A percentile compares a stretch with the other conserved stretches of the same genome.
These are phyloP conservation scores for Anarhynchus alexandrinus DNA, from an alignment of 2,113 vertebrate genomes.

Conservation along the genomic window DNA sequence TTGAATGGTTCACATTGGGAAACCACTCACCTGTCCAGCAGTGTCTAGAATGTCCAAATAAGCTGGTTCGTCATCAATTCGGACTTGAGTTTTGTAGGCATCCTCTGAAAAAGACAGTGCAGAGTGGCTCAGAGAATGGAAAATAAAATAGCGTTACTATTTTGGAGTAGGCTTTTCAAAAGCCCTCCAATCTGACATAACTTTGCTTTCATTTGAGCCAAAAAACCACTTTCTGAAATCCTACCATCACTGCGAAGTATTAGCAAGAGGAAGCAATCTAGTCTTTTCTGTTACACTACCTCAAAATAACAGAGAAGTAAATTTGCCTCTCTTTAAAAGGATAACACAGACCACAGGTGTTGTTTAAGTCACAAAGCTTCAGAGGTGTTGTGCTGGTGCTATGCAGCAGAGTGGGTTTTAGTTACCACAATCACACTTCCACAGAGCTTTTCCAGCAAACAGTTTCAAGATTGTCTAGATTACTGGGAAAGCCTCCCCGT, in stretches of 20 bases:
- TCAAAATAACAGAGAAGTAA: neutral
- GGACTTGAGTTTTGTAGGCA: slow-evolving; percentile 78
- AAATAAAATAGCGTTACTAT: neutral
- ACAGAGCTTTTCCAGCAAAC: neutral
- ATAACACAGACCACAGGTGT: neutral
- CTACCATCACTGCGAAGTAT: rapidly evolving
- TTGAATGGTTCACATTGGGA: neutral
- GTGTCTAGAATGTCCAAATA: slow-evolving; percentile 79
- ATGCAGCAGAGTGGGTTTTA: neutral
- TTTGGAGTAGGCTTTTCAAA: neutral
- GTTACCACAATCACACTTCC: neutral
- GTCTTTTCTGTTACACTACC: rapidly evolving
- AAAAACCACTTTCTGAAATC: neutral
- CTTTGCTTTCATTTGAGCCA: neutral
- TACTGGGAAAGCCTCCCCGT: neutral
- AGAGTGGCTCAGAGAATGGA: neutral
- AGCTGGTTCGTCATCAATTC: slow-evolving; percentile 74
- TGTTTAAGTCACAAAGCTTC: neutral
- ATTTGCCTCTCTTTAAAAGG: neutral
- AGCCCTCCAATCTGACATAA: neutral
- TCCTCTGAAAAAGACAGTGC: slow-evolving; percentile 71
- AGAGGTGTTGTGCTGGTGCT: neutral
- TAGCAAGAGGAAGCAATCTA: neutral
- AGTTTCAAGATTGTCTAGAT: neutral
- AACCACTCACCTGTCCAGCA: slow-evolving; percentile 72